These are phyloP conservation scores for Stegana nigrithorax DNA, from an alignment of 2,888 invertebrate species.

Conservation along the genomic window DNA sequence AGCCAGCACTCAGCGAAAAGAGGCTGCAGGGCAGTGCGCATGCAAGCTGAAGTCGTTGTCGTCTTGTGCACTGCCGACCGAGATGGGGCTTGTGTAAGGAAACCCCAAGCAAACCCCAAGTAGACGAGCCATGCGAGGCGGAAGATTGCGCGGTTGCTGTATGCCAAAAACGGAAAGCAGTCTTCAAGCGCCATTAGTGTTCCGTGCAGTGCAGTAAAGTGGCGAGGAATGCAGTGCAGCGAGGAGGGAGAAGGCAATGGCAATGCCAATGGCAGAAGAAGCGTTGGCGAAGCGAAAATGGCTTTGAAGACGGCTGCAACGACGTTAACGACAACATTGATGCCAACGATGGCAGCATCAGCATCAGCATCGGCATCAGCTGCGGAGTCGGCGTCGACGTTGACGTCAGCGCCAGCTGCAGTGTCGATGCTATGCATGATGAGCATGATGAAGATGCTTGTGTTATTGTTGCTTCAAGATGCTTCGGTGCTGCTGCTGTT, in stretches of 20 bases:
- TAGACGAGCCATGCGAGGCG: constrained; percentile 21
- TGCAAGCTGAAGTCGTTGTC: too few relatives aligned
- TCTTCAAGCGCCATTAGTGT: too few relatives aligned
- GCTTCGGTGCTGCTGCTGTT: not conserved
- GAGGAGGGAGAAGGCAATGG: not conserved
- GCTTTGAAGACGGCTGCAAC: not conserved
- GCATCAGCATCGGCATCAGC: not conserved
- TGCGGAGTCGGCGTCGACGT: too few relatives aligned
- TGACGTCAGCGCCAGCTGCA: not conserved
- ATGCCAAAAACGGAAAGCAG: too few relatives aligned
- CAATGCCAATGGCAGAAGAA: not conserved
- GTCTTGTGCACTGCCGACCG: too few relatives aligned
- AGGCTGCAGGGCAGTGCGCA: too few relatives aligned
- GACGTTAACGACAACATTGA: too few relatives aligned
- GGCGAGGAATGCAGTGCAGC: too few relatives aligned
- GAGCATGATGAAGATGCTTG: not conserved
- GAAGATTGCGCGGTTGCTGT: constrained; percentile 20
- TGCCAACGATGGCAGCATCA: not conserved
- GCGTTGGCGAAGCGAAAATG: constrained; percentile 1
- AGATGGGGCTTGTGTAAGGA: too few relatives aligned
- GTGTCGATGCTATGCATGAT: not conserved
- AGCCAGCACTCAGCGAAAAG: constrained; percentile 8
- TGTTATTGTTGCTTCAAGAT: not conserved
- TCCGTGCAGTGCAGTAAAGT: too few relatives aligned
- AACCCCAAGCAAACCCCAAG: too few relatives aligned